Conservation (phyloP, 1,140 invertebrate species). For the Zaprionus ghesquierei region DNA sequence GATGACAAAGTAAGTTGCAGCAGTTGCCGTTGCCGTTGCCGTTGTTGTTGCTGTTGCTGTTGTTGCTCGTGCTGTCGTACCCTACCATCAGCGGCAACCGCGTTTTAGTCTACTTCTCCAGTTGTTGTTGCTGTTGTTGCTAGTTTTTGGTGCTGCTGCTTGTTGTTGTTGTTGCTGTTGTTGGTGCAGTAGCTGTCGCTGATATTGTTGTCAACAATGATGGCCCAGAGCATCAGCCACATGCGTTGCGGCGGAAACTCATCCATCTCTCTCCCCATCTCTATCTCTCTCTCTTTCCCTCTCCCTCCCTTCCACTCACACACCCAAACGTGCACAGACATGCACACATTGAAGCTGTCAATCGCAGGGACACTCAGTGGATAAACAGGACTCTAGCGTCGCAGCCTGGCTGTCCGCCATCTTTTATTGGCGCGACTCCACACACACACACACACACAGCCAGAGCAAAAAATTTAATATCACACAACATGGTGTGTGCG, state of each 20-base stretch:
- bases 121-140: slow-evolving; percentile 3
- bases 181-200: slow-evolving; percentile 52
- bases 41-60: background rate
- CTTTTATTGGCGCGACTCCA: slow-evolving; percentile 54
- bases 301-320: slow-evolving; percentile 25
- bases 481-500: slow-evolving; percentile 22
- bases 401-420: slow-evolving; percentile 35
- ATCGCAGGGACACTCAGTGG: slow-evolving; percentile 28
- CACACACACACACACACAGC: background rate
- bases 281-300: background rate
- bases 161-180: slow-evolving; percentile 35
- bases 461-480: slow-evolving; percentile 66
- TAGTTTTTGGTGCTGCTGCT: slow-evolving; percentile 47
- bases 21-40: slow-evolving; percentile 15
- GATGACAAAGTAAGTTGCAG: slow-evolving; percentile 64
- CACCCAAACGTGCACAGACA: slow-evolving; percentile 16
- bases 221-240: slow-evolving; percentile 77
- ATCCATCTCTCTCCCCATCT: slow-evolving; percentile 51
- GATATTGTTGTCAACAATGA: slow-evolving; percentile 79
- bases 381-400: slow-evolving; percentile 6
- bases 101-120: slow-evolving; percentile 24
- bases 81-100: slow-evolving; percentile 14
- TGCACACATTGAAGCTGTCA: slow-evolving; percentile 50
- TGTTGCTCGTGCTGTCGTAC: background rate
- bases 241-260: slow-evolving; percentile 69